Conservation (phyloP, 2,113 vertebrate genomes). For the Pica pica region DNA sequence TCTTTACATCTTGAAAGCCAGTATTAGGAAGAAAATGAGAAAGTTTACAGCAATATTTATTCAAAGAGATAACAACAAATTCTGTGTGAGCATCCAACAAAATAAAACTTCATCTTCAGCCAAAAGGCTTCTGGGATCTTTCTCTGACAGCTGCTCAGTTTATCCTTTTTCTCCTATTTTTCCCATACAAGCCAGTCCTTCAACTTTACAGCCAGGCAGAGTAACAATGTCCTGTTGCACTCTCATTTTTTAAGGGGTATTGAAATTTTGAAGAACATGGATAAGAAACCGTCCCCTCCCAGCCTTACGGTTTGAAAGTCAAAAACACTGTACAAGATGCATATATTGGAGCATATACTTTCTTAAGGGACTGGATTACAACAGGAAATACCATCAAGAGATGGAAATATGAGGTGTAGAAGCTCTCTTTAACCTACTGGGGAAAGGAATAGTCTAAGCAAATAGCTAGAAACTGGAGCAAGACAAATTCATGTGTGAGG, state of each 20-base stretch:
- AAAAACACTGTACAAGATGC: not conserved
- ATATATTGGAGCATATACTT: not conserved
- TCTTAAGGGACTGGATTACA: not conserved
- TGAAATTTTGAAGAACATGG: not conserved
- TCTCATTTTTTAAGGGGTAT: not conserved
- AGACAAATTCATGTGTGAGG: not conserved
- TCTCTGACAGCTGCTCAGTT: not conserved
- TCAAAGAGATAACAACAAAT: not conserved
- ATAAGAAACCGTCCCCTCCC: not conserved
- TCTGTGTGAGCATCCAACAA: not conserved
- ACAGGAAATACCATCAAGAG: not conserved
- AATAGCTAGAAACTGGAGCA: not conserved
- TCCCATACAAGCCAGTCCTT: not conserved
- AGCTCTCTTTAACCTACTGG: not conserved
- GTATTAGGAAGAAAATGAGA: not conserved
- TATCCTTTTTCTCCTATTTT: not conserved
- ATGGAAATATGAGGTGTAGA: not conserved
- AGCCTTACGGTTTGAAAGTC: not conserved
- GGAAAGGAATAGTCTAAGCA: not conserved
- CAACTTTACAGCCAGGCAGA: not conserved
- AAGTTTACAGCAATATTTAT: not conserved
- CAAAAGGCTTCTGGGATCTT: not conserved
- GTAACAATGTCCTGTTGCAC: rapidly evolving
- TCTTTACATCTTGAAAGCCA: not conserved
- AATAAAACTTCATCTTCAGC: not conserved